These are phyloP conservation scores for Drosophila formosana DNA, from an alignment of 2,888 invertebrate genomes.

Conservation along the genomic window DNA sequence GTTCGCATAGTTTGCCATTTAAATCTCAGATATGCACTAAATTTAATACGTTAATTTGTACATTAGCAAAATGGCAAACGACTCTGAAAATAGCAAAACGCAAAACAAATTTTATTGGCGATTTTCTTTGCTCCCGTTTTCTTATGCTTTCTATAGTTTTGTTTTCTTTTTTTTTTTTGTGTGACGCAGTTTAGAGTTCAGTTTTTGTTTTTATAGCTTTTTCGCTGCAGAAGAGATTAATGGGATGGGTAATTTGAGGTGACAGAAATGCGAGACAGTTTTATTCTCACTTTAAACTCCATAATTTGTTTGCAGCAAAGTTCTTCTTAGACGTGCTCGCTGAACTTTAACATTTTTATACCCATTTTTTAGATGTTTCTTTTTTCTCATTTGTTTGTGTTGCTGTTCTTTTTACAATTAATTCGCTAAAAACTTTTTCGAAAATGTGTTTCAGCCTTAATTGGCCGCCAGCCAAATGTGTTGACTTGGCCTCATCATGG, in stretches of 20 bases:
- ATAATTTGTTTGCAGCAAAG: constrained; percentile 12
- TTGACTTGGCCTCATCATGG: constrained; percentile 74
- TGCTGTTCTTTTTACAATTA: constrained; percentile 53
- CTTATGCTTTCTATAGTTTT: constrained; percentile 23
- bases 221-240: background rate
- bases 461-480: constrained; percentile 70
- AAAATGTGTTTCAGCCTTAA: constrained; percentile 45
- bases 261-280: background rate
- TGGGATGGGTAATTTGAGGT: background rate
- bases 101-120: constrained; percentile 33
- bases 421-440: constrained; percentile 51
- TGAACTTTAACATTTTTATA: constrained; percentile 9
- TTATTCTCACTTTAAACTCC: background rate
- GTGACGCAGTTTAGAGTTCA: constrained; percentile 22
- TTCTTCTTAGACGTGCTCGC: constrained; percentile 12
- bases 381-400: constrained; percentile 20
- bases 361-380: constrained; percentile 2
- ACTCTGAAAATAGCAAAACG: constrained; percentile 60
- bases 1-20: constrained; percentile 73
- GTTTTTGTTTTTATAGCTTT: background rate
- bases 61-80: constrained; percentile 52
- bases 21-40: constrained; percentile 64
- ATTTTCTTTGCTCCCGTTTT: constrained; percentile 15
- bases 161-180: constrained; percentile 8
- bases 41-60: constrained; percentile 71